phyloP scores from a whole-genome alignment of 2,113 vertebrate genomes.

The Megaceryle torquata region DNA sequence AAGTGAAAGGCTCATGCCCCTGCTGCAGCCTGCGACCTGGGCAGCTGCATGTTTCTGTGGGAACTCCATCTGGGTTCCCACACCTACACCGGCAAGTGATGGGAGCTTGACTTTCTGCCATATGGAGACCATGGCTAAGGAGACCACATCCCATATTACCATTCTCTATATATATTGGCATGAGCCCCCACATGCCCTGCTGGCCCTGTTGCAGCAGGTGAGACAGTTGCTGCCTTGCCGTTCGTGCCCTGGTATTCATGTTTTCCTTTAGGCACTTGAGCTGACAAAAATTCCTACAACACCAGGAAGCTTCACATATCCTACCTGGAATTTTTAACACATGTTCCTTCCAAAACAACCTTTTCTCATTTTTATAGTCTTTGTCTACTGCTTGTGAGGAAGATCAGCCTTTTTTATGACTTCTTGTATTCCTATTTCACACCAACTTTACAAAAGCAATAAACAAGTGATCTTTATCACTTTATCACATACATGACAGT shows the following conservation, averaged over 20 bases:
- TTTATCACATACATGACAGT: neutral
- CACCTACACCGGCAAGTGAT: too few species aligned
- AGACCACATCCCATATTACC: too few species aligned
- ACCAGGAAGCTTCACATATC: neutral
- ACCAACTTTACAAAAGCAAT: slow-evolving; percentile 5
- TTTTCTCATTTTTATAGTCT: neutral
- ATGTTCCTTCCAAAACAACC: neutral
- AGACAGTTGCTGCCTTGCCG: too few species aligned
- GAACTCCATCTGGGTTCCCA: too few species aligned
- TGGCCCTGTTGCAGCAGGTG: too few species aligned
- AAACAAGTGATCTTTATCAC: neutral
- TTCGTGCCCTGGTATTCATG: neutral
- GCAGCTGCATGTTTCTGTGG: too few species aligned
- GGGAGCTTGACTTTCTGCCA: too few species aligned
- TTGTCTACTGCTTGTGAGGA: neutral
- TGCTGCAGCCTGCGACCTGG: too few species aligned
- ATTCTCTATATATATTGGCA: too few species aligned
- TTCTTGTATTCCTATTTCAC: neutral
- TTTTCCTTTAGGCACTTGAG: neutral
- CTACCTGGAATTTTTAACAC: neutral
- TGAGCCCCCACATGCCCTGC: too few species aligned
- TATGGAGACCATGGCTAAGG: too few species aligned
- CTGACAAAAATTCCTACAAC: neutral
- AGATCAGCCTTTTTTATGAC: slow-evolving; percentile 23
- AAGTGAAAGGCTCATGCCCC: too few species aligned